Percentiles rank a stretch among this genome's conserved stretches.
phyloP scores from a whole-genome alignment of 92 coral and sea anemone species.

The Palythoa grandiflora region DNA sequence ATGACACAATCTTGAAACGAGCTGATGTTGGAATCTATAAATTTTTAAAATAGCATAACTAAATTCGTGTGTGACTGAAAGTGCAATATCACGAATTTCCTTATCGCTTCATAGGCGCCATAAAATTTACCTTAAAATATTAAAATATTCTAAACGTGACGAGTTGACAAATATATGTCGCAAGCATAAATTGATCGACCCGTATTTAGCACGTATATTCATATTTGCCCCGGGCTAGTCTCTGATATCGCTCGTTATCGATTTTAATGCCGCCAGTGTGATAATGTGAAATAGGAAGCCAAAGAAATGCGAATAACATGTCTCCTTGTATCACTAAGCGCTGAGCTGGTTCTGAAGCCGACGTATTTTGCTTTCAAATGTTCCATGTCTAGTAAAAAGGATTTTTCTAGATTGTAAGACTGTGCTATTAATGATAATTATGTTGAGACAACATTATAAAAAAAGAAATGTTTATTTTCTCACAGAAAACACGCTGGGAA shows the following conservation, averaged over 20 bases:
- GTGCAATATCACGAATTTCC: not conserved
- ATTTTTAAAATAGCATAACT: not conserved
- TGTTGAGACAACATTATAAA: not conserved
- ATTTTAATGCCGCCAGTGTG: not conserved
- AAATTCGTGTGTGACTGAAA: not conserved
- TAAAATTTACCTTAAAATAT: slow-evolving; percentile 1
- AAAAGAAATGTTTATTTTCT: not conserved
- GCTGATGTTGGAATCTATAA: not conserved
- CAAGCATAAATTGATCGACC: not conserved
- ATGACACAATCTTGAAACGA: not conserved
- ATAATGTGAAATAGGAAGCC: not conserved
- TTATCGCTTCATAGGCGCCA: not conserved
- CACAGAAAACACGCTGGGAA: not conserved
- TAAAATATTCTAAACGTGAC: slow-evolving; percentile 10
- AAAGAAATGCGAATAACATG: not conserved
- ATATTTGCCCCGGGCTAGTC: not conserved
- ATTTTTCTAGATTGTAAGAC: not conserved
- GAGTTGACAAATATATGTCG: not conserved
- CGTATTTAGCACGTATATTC: not conserved
- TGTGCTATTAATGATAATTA: not conserved
- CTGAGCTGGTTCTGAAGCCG: not conserved
- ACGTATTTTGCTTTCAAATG: not conserved
- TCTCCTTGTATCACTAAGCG: not conserved
- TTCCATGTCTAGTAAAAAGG: not conserved
- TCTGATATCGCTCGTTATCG: not conserved